A percentile compares a stretch with the other conserved stretches of the same genome.
These are phyloP conservation scores for Drosophila testacea DNA, from an alignment of 2,888 invertebrate genomes.

Conservation along the genomic window DNA sequence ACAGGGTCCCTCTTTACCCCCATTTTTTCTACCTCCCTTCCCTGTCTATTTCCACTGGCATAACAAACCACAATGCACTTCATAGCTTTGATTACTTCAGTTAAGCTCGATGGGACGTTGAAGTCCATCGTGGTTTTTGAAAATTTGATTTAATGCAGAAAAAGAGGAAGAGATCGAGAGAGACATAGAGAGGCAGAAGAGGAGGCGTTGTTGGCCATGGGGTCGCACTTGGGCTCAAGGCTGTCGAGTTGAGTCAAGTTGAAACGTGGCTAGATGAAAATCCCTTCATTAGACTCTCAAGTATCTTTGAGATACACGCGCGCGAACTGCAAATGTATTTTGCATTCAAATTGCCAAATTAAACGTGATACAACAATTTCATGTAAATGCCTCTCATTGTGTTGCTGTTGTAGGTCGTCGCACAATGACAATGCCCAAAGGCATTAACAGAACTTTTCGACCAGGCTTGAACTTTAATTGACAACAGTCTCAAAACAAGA, in stretches of 20 bases:
- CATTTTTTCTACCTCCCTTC: background rate
- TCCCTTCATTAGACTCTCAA: slow-evolving; percentile 55
- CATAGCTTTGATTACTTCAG: slow-evolving; percentile 45
- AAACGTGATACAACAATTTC: slow-evolving; percentile 84
- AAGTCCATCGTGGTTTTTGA: slow-evolving; percentile 15
- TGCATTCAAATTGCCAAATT: slow-evolving; percentile 82
- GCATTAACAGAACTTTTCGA: slow-evolving; percentile 67
- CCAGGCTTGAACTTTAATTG: slow-evolving; percentile 62
- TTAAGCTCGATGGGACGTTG: slow-evolving; percentile 23
- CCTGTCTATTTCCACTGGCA: background rate
- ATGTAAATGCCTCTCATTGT: slow-evolving; percentile 62
- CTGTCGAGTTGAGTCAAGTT: slow-evolving; percentile 57
- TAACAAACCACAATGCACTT: slow-evolving; percentile 51
- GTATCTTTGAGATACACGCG: slow-evolving; percentile 55
- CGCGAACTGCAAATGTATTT: slow-evolving; percentile 61
- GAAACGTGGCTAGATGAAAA: slow-evolving; percentile 51
- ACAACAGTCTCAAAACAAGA: slow-evolving; percentile 49
- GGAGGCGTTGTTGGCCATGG: slow-evolving; percentile 22
- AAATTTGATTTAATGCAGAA: slow-evolving; percentile 48
- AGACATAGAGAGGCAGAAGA: background rate
- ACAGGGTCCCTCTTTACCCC: slow-evolving; percentile 7
- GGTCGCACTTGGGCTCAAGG: slow-evolving; percentile 39
- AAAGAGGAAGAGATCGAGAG: background rate
- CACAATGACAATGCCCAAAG: slow-evolving; percentile 68
- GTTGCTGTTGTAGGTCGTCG: slow-evolving; percentile 39